Evolutionary conservation across 2,113 vertebrate species (phyloP).

Genomic region (Tragelaphus imberbis): DNA sequence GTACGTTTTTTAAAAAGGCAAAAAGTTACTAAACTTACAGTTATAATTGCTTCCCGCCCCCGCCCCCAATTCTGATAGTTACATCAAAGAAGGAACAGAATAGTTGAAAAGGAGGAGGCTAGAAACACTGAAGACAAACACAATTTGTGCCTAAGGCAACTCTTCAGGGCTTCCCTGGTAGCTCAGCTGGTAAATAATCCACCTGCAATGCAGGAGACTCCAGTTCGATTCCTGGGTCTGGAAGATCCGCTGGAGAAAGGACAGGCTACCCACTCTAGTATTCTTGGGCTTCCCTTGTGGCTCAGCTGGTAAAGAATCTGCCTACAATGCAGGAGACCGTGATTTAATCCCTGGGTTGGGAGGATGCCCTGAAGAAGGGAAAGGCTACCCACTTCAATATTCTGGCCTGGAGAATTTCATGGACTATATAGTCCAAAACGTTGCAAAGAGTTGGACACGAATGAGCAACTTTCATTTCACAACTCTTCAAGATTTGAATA

Average conservation of each 20-base stretch:
- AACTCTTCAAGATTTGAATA: neutral
- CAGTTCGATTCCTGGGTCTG: rapidly evolving
- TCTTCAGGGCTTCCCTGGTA: neutral
- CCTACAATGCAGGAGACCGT: neutral
- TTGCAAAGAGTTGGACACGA: neutral
- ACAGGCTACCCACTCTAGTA: neutral
- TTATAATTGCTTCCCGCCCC: neutral
- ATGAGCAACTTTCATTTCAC: neutral
- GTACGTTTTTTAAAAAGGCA: neutral
- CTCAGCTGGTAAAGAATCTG: neutral
- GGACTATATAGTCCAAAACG: neutral
- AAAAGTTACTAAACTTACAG: neutral
- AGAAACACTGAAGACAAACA: neutral
- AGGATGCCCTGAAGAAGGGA: neutral
- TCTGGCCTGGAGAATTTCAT: neutral
- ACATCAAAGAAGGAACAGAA: neutral
- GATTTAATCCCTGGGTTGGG: neutral
- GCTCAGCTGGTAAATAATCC: neutral
- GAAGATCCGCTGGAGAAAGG: neutral
- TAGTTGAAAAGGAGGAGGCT: neutral
- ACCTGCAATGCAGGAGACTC: neutral
- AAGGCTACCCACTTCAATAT: neutral
- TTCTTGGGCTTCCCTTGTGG: neutral
- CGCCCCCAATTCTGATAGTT: neutral
- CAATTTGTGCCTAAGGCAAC: neutral